These are phyloP conservation scores for Tanaodytes sp. DNA, from an alignment of 2,888 invertebrate genomes.

Conservation along the genomic window DNA sequence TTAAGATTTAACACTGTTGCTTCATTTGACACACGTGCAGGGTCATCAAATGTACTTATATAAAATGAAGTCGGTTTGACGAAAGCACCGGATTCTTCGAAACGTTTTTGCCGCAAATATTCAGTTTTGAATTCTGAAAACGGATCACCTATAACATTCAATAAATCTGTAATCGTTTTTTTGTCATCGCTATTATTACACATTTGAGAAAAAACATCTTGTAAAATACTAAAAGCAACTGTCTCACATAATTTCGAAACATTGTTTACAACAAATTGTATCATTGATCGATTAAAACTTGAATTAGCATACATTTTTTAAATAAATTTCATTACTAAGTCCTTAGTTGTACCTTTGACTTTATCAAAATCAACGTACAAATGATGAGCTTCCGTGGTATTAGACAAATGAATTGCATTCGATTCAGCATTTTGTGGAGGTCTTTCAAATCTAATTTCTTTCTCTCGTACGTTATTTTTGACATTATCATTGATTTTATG, in stretches of 20 bases:
- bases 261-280: conserved; percentile 30
- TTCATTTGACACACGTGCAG: neutral
- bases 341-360: neutral
- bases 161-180: neutral
- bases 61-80: conserved; percentile 22
- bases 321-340: conserved; percentile 9
- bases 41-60: conserved; percentile 13
- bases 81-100: conserved; percentile 18
- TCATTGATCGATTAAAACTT: conserved; percentile 18
- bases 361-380: conserved; percentile 13
- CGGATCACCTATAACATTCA: neutral
- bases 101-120: conserved; percentile 9
- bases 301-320: conserved; percentile 30
- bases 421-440: too few relatives aligned
- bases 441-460: too few relatives aligned
- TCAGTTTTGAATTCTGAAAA: conserved; percentile 16
- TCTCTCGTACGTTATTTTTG: neutral
- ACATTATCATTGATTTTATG: too few relatives aligned
- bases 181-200: neutral
- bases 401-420: too few relatives aligned
- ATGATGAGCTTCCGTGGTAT: too few relatives aligned
- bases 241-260: conserved; percentile 13
- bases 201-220: conserved; percentile 11
- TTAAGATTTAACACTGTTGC: conserved; percentile 21
- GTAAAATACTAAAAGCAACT: conserved; percentile 19